Evolutionary conservation across 2,888 invertebrate species (phyloP).

Genomic region (Blastobasis lacticolella): DNA sequence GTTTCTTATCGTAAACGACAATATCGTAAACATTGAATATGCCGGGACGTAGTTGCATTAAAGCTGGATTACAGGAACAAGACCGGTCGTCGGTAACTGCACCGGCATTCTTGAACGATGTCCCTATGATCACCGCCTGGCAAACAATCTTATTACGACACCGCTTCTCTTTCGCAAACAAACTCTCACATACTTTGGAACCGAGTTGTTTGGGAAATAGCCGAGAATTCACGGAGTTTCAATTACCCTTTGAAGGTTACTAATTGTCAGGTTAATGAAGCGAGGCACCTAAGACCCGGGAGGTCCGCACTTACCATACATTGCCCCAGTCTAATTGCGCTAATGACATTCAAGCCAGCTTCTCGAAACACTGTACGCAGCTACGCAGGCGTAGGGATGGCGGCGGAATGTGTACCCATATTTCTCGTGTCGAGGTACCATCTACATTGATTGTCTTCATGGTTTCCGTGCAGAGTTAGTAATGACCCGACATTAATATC

Average conservation of each 20-base stretch:
- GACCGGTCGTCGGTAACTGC: conserved; percentile 19
- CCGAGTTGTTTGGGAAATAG: conserved; percentile 3
- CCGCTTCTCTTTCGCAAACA: not conserved
- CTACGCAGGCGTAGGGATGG: not conserved
- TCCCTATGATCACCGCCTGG: conserved; percentile 15
- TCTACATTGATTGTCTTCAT: conserved; percentile 17
- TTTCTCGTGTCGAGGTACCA: conserved; percentile 26
- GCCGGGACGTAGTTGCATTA: conserved; percentile 11
- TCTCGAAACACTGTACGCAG: too few relatives aligned
- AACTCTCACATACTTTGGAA: not conserved
- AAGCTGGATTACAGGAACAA: conserved; percentile 15
- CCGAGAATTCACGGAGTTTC: conserved; percentile 6
- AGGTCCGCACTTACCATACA: conserved; percentile 24
- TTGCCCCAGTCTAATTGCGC: conserved; percentile 28
- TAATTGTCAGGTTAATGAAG: conserved; percentile 35
- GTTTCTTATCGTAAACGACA: conserved; percentile 13
- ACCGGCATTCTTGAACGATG: conserved; percentile 17
- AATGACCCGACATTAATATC: conserved; percentile 33
- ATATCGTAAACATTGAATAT: conserved; percentile 11
- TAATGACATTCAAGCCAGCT: conserved; percentile 34
- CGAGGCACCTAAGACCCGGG: conserved; percentile 8
- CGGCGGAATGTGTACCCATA: conserved; percentile 13
- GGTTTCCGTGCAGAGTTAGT: conserved; percentile 14
- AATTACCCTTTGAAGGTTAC: conserved; percentile 16
- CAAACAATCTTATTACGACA: conserved; percentile 14